Conservation (phyloP, 1,140 invertebrate genomes). For the Formica exsecta region DNA sequence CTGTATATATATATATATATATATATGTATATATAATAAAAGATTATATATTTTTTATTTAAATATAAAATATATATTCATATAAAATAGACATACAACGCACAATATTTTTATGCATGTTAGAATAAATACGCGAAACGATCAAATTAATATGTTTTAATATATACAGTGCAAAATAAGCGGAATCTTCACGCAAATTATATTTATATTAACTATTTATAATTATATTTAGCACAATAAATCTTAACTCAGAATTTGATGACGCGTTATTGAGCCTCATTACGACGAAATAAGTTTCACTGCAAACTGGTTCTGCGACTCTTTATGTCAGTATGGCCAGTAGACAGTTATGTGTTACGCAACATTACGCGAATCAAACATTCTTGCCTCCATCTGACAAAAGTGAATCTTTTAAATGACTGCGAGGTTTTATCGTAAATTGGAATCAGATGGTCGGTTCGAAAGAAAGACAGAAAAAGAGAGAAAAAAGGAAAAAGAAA, state of each 20-base stretch:
- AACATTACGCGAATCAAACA: slow-evolving; percentile 49
- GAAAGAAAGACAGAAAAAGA: no score
- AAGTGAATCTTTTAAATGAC: slow-evolving; percentile 54
- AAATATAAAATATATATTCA: no score
- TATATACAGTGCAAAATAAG: neutral
- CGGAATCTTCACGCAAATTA: neutral
- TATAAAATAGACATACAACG: no score
- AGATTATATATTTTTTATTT: no score
- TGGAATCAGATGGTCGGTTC: neutral
- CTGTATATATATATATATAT: no score
- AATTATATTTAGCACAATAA: slow-evolving; percentile 60
- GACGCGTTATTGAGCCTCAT: slow-evolving; percentile 55
- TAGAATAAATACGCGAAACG: neutral
- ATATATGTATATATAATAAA: neutral
- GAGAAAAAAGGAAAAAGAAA: no score
- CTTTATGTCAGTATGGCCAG: slow-evolving; percentile 65
- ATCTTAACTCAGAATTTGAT: slow-evolving; percentile 75
- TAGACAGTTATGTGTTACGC: slow-evolving; percentile 68
- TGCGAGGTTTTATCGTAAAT: slow-evolving; percentile 6
- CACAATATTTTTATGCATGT: neutral
- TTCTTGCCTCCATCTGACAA: slow-evolving; percentile 55
- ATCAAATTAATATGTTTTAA: neutral
- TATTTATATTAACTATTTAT: neutral
- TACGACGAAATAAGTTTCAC: slow-evolving; percentile 72
- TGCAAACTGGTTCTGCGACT: slow-evolving; percentile 64